These are phyloP conservation scores for Elanus axillaris DNA, from an alignment of 2,113 vertebrate genomes.

Conservation along the genomic window DNA sequence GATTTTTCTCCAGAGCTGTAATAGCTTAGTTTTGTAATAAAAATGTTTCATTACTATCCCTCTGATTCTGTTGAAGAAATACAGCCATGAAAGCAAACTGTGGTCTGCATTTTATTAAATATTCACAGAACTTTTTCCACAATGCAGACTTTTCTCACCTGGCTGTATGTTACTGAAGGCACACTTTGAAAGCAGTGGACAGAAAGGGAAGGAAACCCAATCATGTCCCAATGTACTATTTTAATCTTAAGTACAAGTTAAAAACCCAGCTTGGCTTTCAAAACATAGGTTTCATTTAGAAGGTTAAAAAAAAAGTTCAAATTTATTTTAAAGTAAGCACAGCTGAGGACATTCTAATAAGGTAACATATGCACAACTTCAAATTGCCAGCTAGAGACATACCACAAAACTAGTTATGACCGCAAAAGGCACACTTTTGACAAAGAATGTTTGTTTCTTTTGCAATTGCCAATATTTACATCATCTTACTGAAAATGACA, in stretches of 20 bases:
- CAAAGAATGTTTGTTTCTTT: not conserved
- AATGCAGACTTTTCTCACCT: not conserved
- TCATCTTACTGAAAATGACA: not conserved
- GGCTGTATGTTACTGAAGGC: not conserved
- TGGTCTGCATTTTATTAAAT: not conserved
- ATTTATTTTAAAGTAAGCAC: not conserved
- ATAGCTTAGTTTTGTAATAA: not conserved
- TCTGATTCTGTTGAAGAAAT: not conserved
- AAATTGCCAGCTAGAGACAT: not conserved
- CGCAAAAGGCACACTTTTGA: not conserved
- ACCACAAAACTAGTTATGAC: not conserved
- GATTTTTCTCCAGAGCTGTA: not conserved
- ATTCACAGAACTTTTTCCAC: not conserved
- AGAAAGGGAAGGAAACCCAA: not conserved
- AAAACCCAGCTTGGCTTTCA: not conserved
- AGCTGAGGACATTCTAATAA: not conserved
- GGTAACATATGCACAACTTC: not conserved
- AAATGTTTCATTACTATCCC: not conserved
- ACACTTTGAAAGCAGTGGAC: not conserved
- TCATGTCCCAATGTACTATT: not conserved
- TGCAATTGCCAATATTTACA: not conserved
- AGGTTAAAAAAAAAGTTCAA: not conserved
- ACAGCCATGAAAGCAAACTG: not conserved
- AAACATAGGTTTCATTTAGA: not conserved
- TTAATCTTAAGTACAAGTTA: not conserved